phyloP scores from a whole-genome alignment of 2,888 invertebrate genomes.

The Melanchra persicariae region DNA sequence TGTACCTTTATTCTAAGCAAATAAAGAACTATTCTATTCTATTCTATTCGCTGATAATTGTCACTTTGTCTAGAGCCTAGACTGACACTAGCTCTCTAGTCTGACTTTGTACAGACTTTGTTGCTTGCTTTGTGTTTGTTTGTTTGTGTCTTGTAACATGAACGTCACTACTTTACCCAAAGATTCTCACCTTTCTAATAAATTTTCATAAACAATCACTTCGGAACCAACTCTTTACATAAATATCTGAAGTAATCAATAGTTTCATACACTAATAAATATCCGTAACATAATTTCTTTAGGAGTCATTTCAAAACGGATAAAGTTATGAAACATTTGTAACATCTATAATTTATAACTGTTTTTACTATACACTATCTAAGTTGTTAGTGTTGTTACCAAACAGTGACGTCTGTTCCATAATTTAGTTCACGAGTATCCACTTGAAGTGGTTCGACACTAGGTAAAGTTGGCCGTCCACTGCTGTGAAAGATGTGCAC shows the following conservation, averaged over 20 bases:
- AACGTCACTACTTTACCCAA: neutral
- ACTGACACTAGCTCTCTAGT: too few species aligned
- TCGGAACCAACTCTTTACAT: neutral
- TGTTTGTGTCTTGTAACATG: too few species aligned
- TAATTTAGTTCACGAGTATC: conserved; percentile 13
- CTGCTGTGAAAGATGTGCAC: neutral
- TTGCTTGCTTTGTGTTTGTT: too few species aligned
- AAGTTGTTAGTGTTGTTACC: conserved; percentile 23
- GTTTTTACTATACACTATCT: neutral
- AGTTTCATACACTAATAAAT: conserved; percentile 21
- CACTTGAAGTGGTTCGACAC: neutral
- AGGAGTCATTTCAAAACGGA: conserved; percentile 16
- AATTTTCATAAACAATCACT: neutral
- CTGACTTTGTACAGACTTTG: too few species aligned
- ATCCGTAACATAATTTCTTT: conserved; percentile 12
- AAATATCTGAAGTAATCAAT: neutral
- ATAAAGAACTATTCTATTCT: too few species aligned
- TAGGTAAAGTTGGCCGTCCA: neutral
- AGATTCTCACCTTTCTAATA: neutral
- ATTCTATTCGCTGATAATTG: too few species aligned
- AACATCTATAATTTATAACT: conserved; percentile 34
- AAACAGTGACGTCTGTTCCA: neutral
- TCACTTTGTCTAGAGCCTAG: too few species aligned
- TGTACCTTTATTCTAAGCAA: too few species aligned
- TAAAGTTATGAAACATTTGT: conserved; percentile 30